phyloP scores from a whole-genome alignment of 2,888 invertebrate species.

The Conus canariensis region DNA sequence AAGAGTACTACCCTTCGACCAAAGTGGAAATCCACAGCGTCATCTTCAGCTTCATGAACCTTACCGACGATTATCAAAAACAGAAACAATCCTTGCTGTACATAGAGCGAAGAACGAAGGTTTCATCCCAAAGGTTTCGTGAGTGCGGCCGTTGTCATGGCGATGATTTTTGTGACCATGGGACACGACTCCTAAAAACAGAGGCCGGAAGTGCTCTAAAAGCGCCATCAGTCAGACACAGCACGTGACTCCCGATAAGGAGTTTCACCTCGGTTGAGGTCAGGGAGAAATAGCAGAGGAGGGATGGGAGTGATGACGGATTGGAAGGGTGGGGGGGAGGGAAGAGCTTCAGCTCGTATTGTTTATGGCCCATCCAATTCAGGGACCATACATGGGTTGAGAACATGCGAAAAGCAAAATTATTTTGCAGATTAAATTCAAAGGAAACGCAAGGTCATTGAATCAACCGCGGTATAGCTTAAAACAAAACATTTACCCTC shows the following conservation, averaged over 20 bases:
- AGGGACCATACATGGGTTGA: too few relatives aligned
- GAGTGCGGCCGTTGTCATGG: not conserved
- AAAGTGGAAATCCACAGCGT: too few relatives aligned
- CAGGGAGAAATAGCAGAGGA: not conserved
- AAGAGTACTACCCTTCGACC: too few relatives aligned
- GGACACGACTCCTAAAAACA: not conserved
- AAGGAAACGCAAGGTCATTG: too few relatives aligned
- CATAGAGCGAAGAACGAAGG: not conserved
- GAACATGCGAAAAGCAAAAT: too few relatives aligned
- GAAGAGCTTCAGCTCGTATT: not conserved
- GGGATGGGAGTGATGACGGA: not conserved
- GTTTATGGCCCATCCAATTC: too few relatives aligned
- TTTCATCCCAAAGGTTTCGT: not conserved
- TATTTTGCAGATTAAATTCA: too few relatives aligned
- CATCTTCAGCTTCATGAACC: too few relatives aligned
- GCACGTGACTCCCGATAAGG: not conserved
- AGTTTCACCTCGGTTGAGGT: not conserved
- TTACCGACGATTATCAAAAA: too few relatives aligned
- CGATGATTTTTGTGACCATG: not conserved
- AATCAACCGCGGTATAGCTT: too few relatives aligned
- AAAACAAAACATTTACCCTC: too few relatives aligned
- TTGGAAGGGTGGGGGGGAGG: not conserved
- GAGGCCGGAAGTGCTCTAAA: not conserved
- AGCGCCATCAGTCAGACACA: conserved; percentile 1
- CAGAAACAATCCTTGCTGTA: too few relatives aligned